A percentile compares a stretch with the other conserved stretches of the same genome.
Evolutionary conservation across 1,140 invertebrate species (phyloP).

Genomic region (Caenorhabditis latens): DNA sequence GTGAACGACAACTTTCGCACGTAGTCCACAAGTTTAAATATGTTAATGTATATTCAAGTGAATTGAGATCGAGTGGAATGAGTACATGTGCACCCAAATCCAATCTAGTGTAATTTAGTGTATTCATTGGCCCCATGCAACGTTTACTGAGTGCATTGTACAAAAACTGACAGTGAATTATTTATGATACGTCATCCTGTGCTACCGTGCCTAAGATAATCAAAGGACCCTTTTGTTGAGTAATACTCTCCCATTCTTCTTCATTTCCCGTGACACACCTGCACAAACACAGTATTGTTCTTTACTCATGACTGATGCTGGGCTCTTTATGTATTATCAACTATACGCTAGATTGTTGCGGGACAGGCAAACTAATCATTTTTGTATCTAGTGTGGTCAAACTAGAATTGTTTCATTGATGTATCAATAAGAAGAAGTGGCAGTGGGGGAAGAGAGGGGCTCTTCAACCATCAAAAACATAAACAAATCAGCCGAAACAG

Average conservation of each 20-base stretch:
- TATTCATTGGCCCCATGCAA: not conserved
- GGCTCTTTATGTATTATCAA: conserved; percentile 9
- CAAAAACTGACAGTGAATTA: conserved; percentile 21
- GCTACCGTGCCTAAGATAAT: not conserved
- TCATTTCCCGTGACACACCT: conserved; percentile 1
- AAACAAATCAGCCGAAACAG: conserved; percentile 19
- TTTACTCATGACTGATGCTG: not conserved
- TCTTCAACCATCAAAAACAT: conserved; percentile 2
- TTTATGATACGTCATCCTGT: not conserved
- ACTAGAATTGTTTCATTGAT: conserved; percentile 22
- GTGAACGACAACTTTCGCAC: not conserved
- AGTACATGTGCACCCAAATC: not conserved
- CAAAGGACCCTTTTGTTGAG: not conserved
- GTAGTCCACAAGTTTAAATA: not conserved
- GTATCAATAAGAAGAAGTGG: not conserved
- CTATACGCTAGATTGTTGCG: not conserved
- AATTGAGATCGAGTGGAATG: not conserved
- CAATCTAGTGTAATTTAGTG: conserved; percentile 11
- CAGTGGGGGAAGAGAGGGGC: not conserved
- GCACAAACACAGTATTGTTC: conserved; percentile 16
- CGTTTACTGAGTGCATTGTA: not conserved
- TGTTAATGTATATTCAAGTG: not conserved
- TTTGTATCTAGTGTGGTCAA: conserved; percentile 8
- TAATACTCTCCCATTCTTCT: not conserved
- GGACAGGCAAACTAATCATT: not conserved